Conservation (phyloP, 2,113 vertebrate species). For the Pseudopodoces humilis region DNA sequence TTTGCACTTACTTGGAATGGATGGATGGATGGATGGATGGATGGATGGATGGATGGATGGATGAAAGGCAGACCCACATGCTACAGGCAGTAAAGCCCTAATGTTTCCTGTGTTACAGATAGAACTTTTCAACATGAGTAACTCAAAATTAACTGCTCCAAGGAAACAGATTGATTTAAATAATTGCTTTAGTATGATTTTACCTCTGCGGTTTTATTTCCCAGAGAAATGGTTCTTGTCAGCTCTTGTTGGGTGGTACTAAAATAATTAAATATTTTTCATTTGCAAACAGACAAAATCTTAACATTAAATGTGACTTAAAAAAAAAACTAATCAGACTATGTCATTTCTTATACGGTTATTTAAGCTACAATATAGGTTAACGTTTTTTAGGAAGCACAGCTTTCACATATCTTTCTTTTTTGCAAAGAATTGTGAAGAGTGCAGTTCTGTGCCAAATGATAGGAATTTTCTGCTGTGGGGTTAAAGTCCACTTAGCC, state of each 20-base stretch:
- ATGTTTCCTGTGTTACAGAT: not conserved
- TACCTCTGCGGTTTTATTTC: conserved; percentile 1
- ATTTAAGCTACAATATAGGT: not conserved
- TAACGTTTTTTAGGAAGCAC: not conserved
- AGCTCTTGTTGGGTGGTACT: not conserved
- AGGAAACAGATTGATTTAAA: not conserved
- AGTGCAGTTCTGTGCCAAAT: not conserved
- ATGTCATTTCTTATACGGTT: not conserved
- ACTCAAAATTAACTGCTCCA: not conserved
- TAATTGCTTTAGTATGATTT: conserved; percentile 19
- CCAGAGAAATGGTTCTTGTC: conserved; percentile 15
- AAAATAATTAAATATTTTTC: not conserved
- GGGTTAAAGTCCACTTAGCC: not conserved
- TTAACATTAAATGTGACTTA: not conserved
- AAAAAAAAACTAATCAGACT: not conserved
- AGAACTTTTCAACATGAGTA: not conserved
- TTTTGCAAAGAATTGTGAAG: not conserved
- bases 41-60: not conserved
- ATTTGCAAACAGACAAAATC: not conserved
- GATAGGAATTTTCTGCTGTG: not conserved
- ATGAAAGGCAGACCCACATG: not conserved
- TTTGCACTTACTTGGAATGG: not conserved
- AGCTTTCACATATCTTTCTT: not conserved
- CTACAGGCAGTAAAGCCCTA: not conserved
- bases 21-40: not conserved